Base-by-base conservation (phyloP, 2,113 vertebrate species). In the Asarcornis scutulata region DNA sequence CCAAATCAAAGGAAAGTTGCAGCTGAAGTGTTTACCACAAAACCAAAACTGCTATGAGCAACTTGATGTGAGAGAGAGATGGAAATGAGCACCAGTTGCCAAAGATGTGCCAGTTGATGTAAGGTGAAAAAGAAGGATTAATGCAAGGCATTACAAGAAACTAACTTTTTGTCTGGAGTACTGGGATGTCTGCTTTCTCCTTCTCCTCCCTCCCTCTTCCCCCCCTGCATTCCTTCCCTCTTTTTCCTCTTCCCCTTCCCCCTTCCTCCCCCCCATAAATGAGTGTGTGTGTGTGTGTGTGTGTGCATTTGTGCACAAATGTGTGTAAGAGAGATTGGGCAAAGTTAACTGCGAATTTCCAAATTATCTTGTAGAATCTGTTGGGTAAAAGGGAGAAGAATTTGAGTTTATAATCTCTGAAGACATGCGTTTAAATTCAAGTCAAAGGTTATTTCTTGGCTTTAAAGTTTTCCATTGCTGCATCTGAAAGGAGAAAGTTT, bases 401-500 rank as follows among this genome's bases (percentile, higher is more conserved):
- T 94, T 78, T 86, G 68, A 83, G 52, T 71, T 88, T 92, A 80
- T 71, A 90, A 82, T 81, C 83, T 56, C 32, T 63, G 34, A 29
- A 86, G 83, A 81, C 8, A 52, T 6, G 17, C 31, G 74, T 88
- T 94, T 93, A 75, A 90, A 96, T 96, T 93, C 83, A 91, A 91
- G 48, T 27, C 66, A 92, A 93, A 86, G 53, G 81, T 93, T 95
- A 78, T 78, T 93, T 64, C 77, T 44, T 60, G 55, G 36, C 17
- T 92, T 88, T 86, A 71, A 93, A 86, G 7, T 74, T 75, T 91
- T 91, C 74, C 23, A 32, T 66, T 95, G 62, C 74, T 95, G 4
- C 17, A 86, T 46, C 46, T 82, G 53, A 95, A 95, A 95, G 42
- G 42, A 92, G 26, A 92, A 91, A 88, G 48, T 93, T 95, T 93